Evolutionary conservation across 2,797 vertebrate genomes (phyloP), one percentile per base, ranked within the genome.

Genomic region (Acrossocheilus fasciatus): DNA sequence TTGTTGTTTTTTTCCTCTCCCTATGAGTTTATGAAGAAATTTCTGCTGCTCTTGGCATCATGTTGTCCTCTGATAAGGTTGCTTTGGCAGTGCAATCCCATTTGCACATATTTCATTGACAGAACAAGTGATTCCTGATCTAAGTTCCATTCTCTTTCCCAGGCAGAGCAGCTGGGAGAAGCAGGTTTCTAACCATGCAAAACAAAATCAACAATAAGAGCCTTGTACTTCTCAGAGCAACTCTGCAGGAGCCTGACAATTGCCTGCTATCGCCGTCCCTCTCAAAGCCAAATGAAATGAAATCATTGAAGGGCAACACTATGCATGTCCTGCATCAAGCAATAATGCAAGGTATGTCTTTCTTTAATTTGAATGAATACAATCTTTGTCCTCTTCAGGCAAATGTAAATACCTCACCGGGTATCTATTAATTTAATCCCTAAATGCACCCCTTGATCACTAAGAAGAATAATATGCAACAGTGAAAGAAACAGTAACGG

Each of bases 21-120:
- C 79, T 81, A 78, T 76, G 75, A 87, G 59, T 88, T 87, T 87
- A 70, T 84, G 86, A 86, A 90, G 89, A 91, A 92, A 93, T 93
- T 94, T 94, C 91, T 90, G 90, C 91, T 92, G 86, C 92, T 92
- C 91, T 94, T 95, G 93, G 93, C 93, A 92, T 93, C 89, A 89
- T 89, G 91, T 92, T 91, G 79, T 89, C 91, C 86, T 92, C 90
- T 90, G 92, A 94, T 95, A 94, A 93, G 92, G 93, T 89, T 30
- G 90, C 86, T 90, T 93, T 95, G 94, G 93, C 94, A 94, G 85
- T 75, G 6, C 86, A 92, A 94, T 92, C 88, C 89, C 89, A 93
- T 94, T 94, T 92, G 90, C 91, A 92, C 92, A 91, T 92, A 93
- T 94, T 94, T 91, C 89, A 91, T 88, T 89, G 81, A 77, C 84